Conservation (phyloP, 1,140 invertebrate genomes). For the Chrysopa pallens region DNA sequence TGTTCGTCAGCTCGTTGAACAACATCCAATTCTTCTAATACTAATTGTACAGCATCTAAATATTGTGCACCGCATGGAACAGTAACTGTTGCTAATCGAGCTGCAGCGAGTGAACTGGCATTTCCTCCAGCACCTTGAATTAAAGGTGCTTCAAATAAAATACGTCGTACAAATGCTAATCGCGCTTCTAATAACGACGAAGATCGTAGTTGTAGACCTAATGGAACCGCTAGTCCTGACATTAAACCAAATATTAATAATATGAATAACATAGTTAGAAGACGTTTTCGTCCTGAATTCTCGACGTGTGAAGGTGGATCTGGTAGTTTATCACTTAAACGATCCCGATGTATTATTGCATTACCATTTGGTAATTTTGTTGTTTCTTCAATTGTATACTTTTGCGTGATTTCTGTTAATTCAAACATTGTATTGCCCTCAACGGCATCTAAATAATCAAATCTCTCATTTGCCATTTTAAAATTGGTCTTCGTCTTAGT, state of each 20-base stretch:
- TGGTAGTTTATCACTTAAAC: background rate
- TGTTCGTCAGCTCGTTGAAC: constrained; percentile 22
- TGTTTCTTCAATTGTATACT: background rate
- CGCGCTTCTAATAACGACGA: constrained; percentile 35
- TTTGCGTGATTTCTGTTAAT: background rate
- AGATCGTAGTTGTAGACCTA: constrained; percentile 19
- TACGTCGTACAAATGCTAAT: constrained; percentile 32
- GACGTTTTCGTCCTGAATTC: background rate
- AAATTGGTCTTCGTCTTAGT: background rate
- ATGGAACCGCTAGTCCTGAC: background rate
- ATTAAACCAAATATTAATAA: background rate
- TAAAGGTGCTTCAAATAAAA: constrained; percentile 32
- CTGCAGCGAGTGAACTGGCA: constrained; percentile 18
- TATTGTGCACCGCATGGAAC: constrained; percentile 38
- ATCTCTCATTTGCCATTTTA: background rate
- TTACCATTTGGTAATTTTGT: background rate
- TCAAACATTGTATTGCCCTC: background rate
- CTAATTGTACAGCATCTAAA: constrained; percentile 40
- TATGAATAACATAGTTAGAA: background rate
- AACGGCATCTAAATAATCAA: background rate
- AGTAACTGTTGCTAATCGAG: constrained; percentile 46
- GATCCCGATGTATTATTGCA: background rate
- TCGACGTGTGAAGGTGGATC: background rate
- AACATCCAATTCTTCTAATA: constrained; percentile 44
- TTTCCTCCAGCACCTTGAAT: constrained; percentile 26